These are phyloP conservation scores for Pandemis cinnamomeana DNA, from an alignment of 2,888 invertebrate genomes.

Conservation along the genomic window DNA sequence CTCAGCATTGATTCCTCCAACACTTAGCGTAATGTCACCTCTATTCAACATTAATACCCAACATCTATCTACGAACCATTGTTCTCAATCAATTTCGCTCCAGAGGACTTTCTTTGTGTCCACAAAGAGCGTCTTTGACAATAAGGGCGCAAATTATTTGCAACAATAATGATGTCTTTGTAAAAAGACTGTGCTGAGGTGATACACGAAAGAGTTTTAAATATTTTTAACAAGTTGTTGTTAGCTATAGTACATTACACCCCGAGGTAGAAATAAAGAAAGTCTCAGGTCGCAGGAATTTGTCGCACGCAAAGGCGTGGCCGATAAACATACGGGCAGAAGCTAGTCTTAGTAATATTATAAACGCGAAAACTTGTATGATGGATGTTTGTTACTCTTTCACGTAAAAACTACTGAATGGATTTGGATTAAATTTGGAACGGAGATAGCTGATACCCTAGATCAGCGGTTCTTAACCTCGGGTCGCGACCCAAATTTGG, in stretches of 20 bases:
- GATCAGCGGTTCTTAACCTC: too few species aligned
- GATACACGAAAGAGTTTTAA: not conserved
- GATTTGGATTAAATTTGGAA: too few species aligned
- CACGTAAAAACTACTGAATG: too few species aligned
- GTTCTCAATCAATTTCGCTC: conserved; percentile 57
- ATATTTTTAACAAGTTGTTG: not conserved
- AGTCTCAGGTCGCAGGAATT: too few species aligned
- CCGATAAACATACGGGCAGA: too few species aligned
- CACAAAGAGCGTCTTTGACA: conserved; percentile 52
- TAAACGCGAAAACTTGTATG: too few species aligned
- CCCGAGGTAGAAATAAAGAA: too few species aligned
- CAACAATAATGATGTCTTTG: conserved; percentile 48
- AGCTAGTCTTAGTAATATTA: too few species aligned
- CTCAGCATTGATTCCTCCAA: conserved; percentile 12
- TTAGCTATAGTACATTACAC: not conserved
- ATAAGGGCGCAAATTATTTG: conserved; percentile 56
- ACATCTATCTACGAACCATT: conserved; percentile 48
- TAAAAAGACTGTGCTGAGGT: conserved; percentile 44
- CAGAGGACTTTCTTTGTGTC: conserved; percentile 54
- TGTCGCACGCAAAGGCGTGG: too few species aligned
- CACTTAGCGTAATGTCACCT: conserved; percentile 34
- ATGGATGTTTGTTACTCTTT: too few species aligned
- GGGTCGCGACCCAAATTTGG: too few species aligned
- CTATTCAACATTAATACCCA: conserved; percentile 31
- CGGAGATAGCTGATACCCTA: too few species aligned